Base-by-base conservation (phyloP, 2,113 vertebrate genomes). In the Otolemur garnettii region DNA sequence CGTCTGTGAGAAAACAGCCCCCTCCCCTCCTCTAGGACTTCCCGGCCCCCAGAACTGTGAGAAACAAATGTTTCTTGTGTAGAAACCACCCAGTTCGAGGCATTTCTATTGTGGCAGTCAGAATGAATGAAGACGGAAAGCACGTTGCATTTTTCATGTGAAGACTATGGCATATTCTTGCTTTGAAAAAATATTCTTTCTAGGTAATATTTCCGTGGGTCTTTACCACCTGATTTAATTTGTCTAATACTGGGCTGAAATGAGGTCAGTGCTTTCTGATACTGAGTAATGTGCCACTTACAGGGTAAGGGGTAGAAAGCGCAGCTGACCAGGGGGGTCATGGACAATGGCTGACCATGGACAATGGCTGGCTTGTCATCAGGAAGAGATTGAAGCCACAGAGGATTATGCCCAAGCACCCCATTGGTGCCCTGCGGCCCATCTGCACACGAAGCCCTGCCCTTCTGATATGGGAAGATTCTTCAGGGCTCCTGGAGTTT, bases 271-370 rank as follows among this genome's bases (percentile, higher is more conserved):
- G 60, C 22, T 92, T 91, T 57, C 69, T 74, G 55, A 42, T 71
- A 42, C 0, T 74, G 26, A 53, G 18, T 7, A 79, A 24, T 35
- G 26, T 5, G 26, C 9, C 35, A 55, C 19, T 57, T 50, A 60
- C n/a, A 30, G n/a, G 64, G 77, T 30, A 21, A 53, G 35, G 38
- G 42, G 0, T 30, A 45, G 12, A 15, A 33, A 82, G 18, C 14
- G 19, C 60, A 2, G 1, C 9, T 11, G 77, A 45, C 33, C 64
- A n/a, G 28, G 71, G n/a, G 22, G 12, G 22, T n/a, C 21, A 0
- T 6, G 0, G 12, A 12, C 3, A 26, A 50, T 2, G 14, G 42
- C 77, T 59, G 8, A n/a, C n/a, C 21, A 0, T 6, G 0, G 12
- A 12, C 3, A 26, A 50, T 2, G 14, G 42, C 77, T 59, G 8